phyloP scores from a whole-genome alignment of 2,888 invertebrate genomes.

The Diploptera punctata region DNA sequence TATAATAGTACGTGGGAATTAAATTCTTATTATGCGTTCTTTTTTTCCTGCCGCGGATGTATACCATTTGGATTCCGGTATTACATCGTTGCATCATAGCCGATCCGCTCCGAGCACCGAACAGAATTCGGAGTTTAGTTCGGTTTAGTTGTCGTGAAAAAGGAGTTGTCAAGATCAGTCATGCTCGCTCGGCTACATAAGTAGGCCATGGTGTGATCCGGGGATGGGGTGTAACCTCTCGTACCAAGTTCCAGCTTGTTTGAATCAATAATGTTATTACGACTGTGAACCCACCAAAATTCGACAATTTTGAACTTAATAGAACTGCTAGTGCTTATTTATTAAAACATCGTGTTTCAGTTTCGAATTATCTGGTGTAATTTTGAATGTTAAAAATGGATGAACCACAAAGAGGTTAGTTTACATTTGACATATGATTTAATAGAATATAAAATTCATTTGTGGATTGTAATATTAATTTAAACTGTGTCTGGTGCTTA shows the following conservation, averaged over 20 bases:
- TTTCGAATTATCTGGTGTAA: too few relatives aligned
- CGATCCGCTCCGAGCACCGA: slow-evolving; percentile 1
- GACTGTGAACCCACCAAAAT: background rate
- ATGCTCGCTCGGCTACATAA: background rate
- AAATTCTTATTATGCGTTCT: too few relatives aligned
- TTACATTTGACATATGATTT: background rate
- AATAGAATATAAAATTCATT: background rate
- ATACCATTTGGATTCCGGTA: background rate
- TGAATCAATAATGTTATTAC: background rate
- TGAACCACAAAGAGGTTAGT: slow-evolving; percentile 20
- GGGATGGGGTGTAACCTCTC: background rate
- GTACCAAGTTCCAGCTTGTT: background rate
- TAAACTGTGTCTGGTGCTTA: background rate
- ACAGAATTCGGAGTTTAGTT: too few relatives aligned
- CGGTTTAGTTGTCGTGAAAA: too few relatives aligned
- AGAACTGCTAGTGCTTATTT: too few relatives aligned
- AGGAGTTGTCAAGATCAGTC: background rate
- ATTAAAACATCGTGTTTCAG: too few relatives aligned
- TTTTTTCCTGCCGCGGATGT: background rate
- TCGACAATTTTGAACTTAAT: background rate
- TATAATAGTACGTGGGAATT: too few relatives aligned
- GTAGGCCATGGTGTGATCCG: background rate
- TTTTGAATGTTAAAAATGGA: background rate
- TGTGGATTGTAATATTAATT: background rate
- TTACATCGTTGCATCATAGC: background rate